phyloP scores from a whole-genome alignment of 2,888 invertebrate species.

The Ecdyonurus torrentis region DNA sequence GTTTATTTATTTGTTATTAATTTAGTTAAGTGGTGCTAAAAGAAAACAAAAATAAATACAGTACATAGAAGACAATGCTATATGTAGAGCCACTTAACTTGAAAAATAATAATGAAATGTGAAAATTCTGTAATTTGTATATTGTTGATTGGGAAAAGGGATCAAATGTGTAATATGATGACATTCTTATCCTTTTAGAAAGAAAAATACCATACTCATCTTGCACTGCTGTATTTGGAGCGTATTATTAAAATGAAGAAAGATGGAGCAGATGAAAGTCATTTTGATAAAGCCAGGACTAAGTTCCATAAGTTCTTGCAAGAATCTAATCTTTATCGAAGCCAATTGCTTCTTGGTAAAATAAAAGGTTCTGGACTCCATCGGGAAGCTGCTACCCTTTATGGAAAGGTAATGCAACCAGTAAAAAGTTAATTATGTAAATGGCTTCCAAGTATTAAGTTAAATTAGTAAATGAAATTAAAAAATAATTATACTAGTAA shows the following conservation, averaged over 20 bases:
- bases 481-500: too few species aligned
- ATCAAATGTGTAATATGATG: too few species aligned
- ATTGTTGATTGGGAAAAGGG: too few species aligned
- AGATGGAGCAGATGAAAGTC: slow-evolving; percentile 9
- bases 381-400: slow-evolving; percentile 31
- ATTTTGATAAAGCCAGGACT: slow-evolving; percentile 16
- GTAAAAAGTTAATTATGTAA: background rate
- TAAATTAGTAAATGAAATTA: too few species aligned
- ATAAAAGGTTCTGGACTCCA: slow-evolving; percentile 27
- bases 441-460: background rate
- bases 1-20: too few species aligned
- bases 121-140: too few species aligned
- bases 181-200: too few species aligned
- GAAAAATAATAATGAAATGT: too few species aligned
- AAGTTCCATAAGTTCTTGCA: slow-evolving; percentile 26
- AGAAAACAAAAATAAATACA: too few species aligned
- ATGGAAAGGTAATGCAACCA: slow-evolving; percentile 29
- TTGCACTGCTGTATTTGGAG: slow-evolving; percentile 30
- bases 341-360: slow-evolving; percentile 28
- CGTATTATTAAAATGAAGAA: slow-evolving; percentile 18
- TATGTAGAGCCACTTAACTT: too few species aligned
- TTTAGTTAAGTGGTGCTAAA: too few species aligned
- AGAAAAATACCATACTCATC: slow-evolving; percentile 31
- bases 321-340: slow-evolving; percentile 25
- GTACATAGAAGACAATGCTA: too few species aligned